Evolutionary conservation across 2,888 invertebrate genomes (phyloP), one percentile per base, ranked within the genome.

Genomic region (Drosophila infuscata): DNA sequence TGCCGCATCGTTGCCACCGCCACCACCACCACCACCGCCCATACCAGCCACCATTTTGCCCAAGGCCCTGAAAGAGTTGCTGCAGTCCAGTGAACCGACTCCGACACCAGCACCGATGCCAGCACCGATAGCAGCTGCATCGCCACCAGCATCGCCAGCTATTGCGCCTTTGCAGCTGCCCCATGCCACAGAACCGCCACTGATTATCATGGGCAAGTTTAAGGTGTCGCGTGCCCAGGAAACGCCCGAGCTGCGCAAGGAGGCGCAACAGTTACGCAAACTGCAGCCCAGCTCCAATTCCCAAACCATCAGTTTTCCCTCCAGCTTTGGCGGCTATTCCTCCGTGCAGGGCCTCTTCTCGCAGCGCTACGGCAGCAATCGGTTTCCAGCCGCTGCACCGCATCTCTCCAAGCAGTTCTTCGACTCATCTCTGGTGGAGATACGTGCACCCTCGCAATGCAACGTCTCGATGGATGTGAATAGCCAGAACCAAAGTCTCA

Each of bases 381-480:
- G 90, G 5, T 81, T 83, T 9, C 71, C 82, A 5, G 58, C 41
- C 5, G 86, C 79, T 15, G 72, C 78, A 29, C 96, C 95, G 3
- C 97, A 97, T 93, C 94, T 96, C 76, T 97, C 97, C 93, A 96
- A 96, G 90, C 94, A 96, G 78, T 97, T 96, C 94, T 97, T 97
- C 91, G 97, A 97, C 93, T 96, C 96, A 82, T 96, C 96, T 76
- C 94, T 97, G 80, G 95, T 97, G 84, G 97, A 96, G 93, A 96
- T 97, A 93, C 96, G 96, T 25, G 82, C 92, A 7, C 87, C 91
- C 43, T 95, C 95, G 46, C 82, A 83, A 30, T 93, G 92, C 82
- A 91, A 87, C 61, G 78, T 85, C 57, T 91, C 92, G 36, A 82
- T 93, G 32, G 91, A 92, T 76, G 80, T 35, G 30, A 59, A 36